These are phyloP conservation scores for Lycia hirtaria DNA, from an alignment of 2,888 invertebrate genomes.

Conservation along the genomic window DNA sequence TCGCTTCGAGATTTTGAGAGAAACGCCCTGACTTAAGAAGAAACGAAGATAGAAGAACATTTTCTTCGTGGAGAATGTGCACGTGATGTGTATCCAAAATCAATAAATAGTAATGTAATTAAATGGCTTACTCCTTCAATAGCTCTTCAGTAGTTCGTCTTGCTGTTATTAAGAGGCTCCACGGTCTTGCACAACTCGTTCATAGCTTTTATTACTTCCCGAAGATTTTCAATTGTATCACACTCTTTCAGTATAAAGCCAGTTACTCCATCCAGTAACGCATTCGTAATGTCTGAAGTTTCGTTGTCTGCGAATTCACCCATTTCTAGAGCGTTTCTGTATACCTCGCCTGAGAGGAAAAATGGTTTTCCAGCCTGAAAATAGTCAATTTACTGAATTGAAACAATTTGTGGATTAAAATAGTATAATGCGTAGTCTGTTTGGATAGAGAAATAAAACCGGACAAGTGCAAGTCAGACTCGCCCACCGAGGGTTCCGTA, in stretches of 20 bases:
- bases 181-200: slow-evolving; percentile 58
- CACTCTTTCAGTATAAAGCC: slow-evolving; percentile 62
- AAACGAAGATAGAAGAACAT: too few species aligned
- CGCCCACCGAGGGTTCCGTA: too few species aligned
- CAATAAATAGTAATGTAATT: too few species aligned
- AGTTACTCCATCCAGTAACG: slow-evolving; percentile 64
- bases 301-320: slow-evolving; percentile 52
- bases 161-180: slow-evolving; percentile 58
- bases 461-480: too few species aligned
- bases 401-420: too few species aligned
- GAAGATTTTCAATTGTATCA: slow-evolving; percentile 42
- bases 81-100: too few species aligned
- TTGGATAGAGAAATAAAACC: too few species aligned
- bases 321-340: slow-evolving; percentile 45
- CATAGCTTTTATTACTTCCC: slow-evolving; percentile 54
- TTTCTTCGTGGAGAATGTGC: too few species aligned
- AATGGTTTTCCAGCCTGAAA: slow-evolving; percentile 69
- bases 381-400: neutral
- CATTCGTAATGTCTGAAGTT: slow-evolving; percentile 62
- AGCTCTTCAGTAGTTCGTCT: slow-evolving; percentile 53
- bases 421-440: too few species aligned
- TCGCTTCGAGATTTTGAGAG: too few species aligned
- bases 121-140: slow-evolving; percentile 52
- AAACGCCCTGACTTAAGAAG: too few species aligned
- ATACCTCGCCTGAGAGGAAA: slow-evolving; percentile 65